Conservation (phyloP, 2,888 invertebrate species). For the Tenthredo mesomela region DNA sequence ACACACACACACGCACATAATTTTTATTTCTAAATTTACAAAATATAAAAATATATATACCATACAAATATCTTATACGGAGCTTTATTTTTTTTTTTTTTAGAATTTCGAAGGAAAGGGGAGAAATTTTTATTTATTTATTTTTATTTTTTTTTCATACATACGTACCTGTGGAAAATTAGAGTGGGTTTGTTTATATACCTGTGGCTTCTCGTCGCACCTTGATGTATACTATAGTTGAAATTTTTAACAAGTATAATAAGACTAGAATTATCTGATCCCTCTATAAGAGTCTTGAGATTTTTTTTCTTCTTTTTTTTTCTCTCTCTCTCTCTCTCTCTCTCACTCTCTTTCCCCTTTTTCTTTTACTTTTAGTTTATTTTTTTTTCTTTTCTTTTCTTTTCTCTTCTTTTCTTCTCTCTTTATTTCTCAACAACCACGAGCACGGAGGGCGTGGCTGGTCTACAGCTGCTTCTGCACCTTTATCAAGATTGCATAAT, state of each 20-base stretch:
- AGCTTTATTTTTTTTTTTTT: too few relatives aligned
- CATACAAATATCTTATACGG: too few relatives aligned
- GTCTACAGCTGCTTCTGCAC: neutral
- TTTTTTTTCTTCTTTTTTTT: neutral
- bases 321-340: neutral
- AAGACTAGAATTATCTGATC: constrained; percentile 3
- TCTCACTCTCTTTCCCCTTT: neutral
- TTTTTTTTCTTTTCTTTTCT: neutral
- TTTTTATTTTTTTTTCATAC: too few relatives aligned
- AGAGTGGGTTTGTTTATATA: neutral
- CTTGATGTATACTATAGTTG: neutral
- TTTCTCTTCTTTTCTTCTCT: neutral
- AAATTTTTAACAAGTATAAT: neutral
- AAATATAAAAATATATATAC: too few relatives aligned
- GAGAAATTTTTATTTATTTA: too few relatives aligned
- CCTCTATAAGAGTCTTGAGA: neutral
- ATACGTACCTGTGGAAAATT: too few relatives aligned
- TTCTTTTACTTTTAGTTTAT: too few relatives aligned
- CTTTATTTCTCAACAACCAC: neutral
- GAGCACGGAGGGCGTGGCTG: neutral
- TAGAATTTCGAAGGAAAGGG: too few relatives aligned
- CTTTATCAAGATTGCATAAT: constrained; percentile 3
- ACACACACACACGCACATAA: neutral
- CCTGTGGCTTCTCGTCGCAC: neutral
- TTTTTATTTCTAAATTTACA: too few relatives aligned